Evolutionary conservation across 2,113 vertebrate species (phyloP).

Genomic region (Solea solea): DNA sequence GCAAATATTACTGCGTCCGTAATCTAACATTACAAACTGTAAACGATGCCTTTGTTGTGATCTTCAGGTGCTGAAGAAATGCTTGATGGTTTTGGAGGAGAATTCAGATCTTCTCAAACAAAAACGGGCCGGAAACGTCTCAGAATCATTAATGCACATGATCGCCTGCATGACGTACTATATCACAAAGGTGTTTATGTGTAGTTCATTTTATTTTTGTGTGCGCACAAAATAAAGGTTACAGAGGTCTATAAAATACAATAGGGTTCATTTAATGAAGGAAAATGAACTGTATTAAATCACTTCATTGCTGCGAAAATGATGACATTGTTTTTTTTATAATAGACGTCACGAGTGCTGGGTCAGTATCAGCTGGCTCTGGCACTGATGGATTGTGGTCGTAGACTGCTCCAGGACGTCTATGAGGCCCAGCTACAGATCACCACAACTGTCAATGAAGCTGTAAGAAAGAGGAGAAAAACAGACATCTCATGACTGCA

Average conservation of each 20-base stretch:
- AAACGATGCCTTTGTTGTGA: constrained; percentile 23
- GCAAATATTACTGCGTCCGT: background rate
- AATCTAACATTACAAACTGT: background rate
- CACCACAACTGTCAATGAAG: constrained; percentile 18
- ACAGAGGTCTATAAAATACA: background rate
- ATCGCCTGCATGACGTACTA: constrained; percentile 90
- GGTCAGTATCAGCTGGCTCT: constrained; percentile 83
- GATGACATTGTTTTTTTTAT: too few relatives aligned
- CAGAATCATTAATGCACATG: constrained; percentile 89
- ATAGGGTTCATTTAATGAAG: too few relatives aligned
- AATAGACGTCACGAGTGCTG: constrained; percentile 84
- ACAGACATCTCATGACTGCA: too few relatives aligned
- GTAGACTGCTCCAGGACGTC: constrained; percentile 80
- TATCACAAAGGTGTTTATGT: constrained; percentile 86
- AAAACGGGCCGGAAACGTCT: constrained; percentile 72
- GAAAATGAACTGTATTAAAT: too few relatives aligned
- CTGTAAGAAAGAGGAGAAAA: constrained; percentile 26
- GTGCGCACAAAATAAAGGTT: background rate
- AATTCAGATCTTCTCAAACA: constrained; percentile 79
- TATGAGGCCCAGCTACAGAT: constrained; percentile 47
- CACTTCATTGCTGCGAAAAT: background rate
- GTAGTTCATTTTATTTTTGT: background rate
- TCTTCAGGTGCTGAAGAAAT: constrained; percentile 91
- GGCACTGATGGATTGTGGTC: constrained; percentile 85
- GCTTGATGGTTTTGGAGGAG: constrained; percentile 87